Evolutionary conservation across 64 coral and sea anemone species (phyloP).

Genomic region (Stylophora pistillata): DNA sequence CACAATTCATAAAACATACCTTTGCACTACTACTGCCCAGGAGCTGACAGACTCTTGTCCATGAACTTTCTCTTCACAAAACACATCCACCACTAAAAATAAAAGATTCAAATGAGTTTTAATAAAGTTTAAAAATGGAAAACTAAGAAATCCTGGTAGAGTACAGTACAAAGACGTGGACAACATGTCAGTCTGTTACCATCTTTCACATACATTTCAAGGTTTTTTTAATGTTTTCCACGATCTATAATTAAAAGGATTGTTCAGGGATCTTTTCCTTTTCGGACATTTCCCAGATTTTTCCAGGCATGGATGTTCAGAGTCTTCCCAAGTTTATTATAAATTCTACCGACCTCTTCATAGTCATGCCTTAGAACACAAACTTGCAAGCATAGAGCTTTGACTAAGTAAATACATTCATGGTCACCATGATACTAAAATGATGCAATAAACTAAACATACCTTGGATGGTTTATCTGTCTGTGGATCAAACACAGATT

Average conservation of each 20-base stretch:
- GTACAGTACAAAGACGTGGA: too few species aligned
- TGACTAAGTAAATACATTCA: background rate
- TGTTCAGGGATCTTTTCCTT: too few species aligned
- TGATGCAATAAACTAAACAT: background rate
- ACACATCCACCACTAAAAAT: slow-evolving; percentile 99
- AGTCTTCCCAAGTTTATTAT: too few species aligned
- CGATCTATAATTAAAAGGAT: too few species aligned
- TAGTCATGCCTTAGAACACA: background rate
- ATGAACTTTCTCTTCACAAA: slow-evolving; percentile 99
- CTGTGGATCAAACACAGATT: slow-evolving; percentile 95
- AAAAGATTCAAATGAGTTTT: background rate
- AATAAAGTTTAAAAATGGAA: too few species aligned
- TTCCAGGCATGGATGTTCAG: too few species aligned
- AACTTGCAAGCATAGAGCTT: background rate
- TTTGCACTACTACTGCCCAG: slow-evolving; percentile 74
- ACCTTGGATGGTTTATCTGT: slow-evolving; percentile 98
- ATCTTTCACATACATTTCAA: too few species aligned
- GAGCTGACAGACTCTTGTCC: slow-evolving; percentile 97
- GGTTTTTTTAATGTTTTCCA: too few species aligned
- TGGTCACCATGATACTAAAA: background rate
- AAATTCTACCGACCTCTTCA: too few species aligned
- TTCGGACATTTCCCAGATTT: too few species aligned
- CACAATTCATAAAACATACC: background rate
- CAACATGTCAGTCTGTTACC: too few species aligned
- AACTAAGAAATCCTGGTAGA: too few species aligned